Evolutionary conservation across 2,797 vertebrate genomes (phyloP).

Genomic region (Myotis myotis): DNA sequence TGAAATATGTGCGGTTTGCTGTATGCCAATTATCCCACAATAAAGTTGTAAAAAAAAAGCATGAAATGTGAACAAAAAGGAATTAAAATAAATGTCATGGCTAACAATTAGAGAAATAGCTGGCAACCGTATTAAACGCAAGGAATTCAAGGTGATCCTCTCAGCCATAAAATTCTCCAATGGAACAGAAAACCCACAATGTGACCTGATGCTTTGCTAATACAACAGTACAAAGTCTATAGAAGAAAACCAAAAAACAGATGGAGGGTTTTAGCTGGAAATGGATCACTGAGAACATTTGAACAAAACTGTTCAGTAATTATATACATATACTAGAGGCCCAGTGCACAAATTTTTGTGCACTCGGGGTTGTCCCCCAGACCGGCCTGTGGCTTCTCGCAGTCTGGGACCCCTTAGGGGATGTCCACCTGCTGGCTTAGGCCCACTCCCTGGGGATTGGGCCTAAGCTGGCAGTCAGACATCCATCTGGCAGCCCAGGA

Average conservation of each 20-base stretch:
- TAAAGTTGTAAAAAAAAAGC: background rate
- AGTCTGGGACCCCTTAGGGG: too few species aligned
- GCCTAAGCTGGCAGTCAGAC: too few species aligned
- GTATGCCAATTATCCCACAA: background rate
- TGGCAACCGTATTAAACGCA: background rate
- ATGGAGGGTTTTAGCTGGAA: background rate
- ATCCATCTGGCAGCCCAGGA: too few species aligned
- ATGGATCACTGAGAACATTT: background rate
- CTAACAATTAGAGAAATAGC: conserved; percentile 3
- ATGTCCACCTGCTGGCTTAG: too few species aligned
- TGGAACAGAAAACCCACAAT: background rate
- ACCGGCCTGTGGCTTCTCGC: too few species aligned
- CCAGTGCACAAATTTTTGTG: too few species aligned
- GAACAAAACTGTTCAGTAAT: background rate
- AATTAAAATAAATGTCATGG: background rate
- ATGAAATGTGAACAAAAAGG: background rate
- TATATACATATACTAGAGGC: too few species aligned
- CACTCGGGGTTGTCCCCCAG: too few species aligned
- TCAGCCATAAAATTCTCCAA: background rate
- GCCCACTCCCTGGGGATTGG: too few species aligned
- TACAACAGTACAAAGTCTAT: background rate
- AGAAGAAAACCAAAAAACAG: background rate
- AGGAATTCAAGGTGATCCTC: background rate
- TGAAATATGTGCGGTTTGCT: background rate
- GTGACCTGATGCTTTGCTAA: background rate